A percentile compares a stretch with the other conserved stretches of the same genome.
Conservation (phyloP, 2,113 vertebrate species). For the Protomyctophum bolini region DNA sequence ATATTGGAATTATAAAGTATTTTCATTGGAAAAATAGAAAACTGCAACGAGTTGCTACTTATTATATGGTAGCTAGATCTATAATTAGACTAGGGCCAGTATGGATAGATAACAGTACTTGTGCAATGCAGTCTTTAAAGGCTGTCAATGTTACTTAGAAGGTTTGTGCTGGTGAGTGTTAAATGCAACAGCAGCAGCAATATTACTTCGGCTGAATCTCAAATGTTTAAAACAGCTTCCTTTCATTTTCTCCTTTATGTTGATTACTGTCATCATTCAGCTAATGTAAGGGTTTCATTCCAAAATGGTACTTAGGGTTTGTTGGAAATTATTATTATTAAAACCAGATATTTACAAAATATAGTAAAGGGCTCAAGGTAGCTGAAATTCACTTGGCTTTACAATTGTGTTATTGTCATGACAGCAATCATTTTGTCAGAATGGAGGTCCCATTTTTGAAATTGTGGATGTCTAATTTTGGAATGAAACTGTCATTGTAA, state of each 20-base stretch:
- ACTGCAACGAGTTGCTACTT: background rate
- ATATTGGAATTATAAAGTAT: background rate
- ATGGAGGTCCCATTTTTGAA: background rate
- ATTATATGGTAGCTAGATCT: background rate
- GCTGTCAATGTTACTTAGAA: background rate
- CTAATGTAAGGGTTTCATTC: slow-evolving; percentile 19
- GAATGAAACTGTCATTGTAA: slow-evolving; percentile 14
- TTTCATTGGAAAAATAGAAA: background rate
- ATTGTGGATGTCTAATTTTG: background rate
- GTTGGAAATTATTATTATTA: background rate
- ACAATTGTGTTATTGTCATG: background rate
- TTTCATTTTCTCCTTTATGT: background rate
- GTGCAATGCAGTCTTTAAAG: background rate
- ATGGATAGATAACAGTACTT: background rate
- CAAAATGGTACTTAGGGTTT: background rate
- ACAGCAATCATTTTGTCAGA: background rate
- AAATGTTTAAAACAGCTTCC: slow-evolving; percentile 11
- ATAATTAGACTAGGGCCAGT: background rate
- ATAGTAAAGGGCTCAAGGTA: slow-evolving; percentile 4
- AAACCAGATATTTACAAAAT: background rate
- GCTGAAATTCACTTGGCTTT: too few species aligned
- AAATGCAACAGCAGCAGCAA: background rate
- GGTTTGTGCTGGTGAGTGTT: slow-evolving; percentile 17
- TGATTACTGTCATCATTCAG: background rate
- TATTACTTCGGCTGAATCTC: background rate